Evolutionary conservation across 2,888 invertebrate species (phyloP), one percentile per base, ranked within the genome.

Genomic region (Nymphalis c-album): DNA sequence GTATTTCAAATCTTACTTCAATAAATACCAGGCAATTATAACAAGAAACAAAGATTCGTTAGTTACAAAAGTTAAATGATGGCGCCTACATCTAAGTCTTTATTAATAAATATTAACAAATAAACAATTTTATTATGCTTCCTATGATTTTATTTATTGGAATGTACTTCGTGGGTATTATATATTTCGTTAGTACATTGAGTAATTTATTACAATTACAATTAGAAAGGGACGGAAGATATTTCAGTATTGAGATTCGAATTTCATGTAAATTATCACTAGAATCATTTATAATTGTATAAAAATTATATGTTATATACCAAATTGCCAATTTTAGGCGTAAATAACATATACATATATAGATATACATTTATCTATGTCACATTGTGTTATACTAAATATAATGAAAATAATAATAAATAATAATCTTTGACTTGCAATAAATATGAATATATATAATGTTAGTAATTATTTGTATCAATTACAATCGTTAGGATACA

Each of bases 61-160:
- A 91, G 91, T 90, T 86, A 88, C 82, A 85, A 81, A 80, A 85
- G 81, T 85, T 85, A 84, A 62, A 58, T 62, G 61, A 78, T 82
- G 81, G 77, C 77, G 78, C 82, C 76, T 87, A 83, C 73, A 78
- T 69, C 82, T 87, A 87, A 79, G 82, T 78, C 79, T 66, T 67
- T 81, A 88, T 87, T 88, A 91, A 91, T 91, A 91, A 91, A 91
- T 91, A 91, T 91, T 90, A 91, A 90, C 88, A 88, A 75, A 80
- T 82, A 87, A 85, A 83, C 78, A 79, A 75, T 67, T 55, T 80
- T 84, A 83, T 87, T 88, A 87, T 86, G 84, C 83, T 74, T 80
- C 74, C 53, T 31, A 68, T 71, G 73, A 75, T 77, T 76, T 78
- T 77, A 40, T 40, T 75, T 75, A 75, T 69, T 73, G 60, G 72